Evolutionary conservation across 2,113 vertebrate species (phyloP).

Genomic region (Pantherophis guttatus): DNA sequence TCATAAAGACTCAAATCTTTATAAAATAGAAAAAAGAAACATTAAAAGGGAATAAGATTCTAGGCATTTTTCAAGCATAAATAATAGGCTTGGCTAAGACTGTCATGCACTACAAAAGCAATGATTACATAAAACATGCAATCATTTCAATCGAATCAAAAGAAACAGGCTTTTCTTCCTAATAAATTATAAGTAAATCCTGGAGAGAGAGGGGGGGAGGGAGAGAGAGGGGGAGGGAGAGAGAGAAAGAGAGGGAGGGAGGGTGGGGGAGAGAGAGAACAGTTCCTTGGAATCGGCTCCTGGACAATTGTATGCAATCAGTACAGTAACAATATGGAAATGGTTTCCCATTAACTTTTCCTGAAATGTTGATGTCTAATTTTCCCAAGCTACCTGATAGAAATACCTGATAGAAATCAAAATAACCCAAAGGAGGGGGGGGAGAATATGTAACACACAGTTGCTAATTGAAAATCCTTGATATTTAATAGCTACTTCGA

Average conservation of each 20-base stretch:
- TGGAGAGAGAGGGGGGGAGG: neutral
- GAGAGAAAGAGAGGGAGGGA: too few relatives aligned
- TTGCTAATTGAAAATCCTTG: constrained; percentile 1
- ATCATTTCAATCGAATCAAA: constrained; percentile 8
- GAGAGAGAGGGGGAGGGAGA: too few relatives aligned
- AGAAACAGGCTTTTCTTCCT: neutral
- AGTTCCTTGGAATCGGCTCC: neutral
- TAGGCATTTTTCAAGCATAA: neutral
- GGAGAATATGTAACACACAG: constrained; percentile 18
- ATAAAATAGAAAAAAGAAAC: neutral
- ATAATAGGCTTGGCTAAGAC: neutral
- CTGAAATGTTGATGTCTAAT: neutral
- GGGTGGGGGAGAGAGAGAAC: neutral
- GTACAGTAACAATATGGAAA: neutral
- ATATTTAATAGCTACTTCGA: neutral
- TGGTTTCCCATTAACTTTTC: neutral
- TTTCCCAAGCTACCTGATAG: neutral
- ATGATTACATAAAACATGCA: constrained; percentile 4
- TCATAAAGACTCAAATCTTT: neutral
- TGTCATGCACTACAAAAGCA: neutral
- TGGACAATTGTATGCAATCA: neutral
- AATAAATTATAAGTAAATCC: constrained; percentile 7
- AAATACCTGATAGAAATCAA: neutral
- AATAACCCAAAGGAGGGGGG: accelerated
- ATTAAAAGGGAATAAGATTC: neutral